A percentile compares a stretch with the other conserved stretches of the same genome.
Conservation (phyloP, 1,140 invertebrate genomes). For the Tetraneura akinire region DNA sequence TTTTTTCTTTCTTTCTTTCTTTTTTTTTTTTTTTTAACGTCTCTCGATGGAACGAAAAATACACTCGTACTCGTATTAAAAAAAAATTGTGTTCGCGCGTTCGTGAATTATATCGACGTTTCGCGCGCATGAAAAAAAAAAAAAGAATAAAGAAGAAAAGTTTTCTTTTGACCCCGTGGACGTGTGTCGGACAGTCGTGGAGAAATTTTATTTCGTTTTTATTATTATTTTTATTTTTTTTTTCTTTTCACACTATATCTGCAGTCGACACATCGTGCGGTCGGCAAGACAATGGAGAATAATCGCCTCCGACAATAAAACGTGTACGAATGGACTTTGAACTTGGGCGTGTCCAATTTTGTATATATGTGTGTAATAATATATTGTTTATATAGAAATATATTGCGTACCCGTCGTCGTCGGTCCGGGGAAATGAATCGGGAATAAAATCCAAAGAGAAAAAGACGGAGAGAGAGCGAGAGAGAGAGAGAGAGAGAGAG, state of each 20-base stretch:
- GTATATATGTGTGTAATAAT: too few relatives aligned
- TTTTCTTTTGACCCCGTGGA: background rate
- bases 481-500: too few relatives aligned
- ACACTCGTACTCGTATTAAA: too few relatives aligned
- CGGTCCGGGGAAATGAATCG: too few relatives aligned
- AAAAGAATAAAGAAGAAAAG: too few relatives aligned
- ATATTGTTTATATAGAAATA: too few relatives aligned
- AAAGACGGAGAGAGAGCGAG: too few relatives aligned
- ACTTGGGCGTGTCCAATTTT: background rate
- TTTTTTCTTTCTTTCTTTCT: too few relatives aligned
- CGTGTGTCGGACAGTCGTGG: background rate
- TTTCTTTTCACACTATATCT: background rate
- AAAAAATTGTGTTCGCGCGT: background rate
- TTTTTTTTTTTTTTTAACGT: too few relatives aligned
- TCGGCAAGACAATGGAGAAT: constrained; percentile 17
- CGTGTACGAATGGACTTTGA: background rate
- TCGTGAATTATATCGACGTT: constrained; percentile 27
- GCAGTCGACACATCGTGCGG: background rate
- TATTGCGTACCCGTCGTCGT: too few relatives aligned
- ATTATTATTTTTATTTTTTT: background rate
- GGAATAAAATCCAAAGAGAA: too few relatives aligned
- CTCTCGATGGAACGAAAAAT: too few relatives aligned
- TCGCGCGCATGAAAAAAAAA: constrained; percentile 18
- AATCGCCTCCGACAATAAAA: background rate
- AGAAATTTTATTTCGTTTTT: constrained; percentile 15